Base-by-base conservation (phyloP, 2,888 invertebrate species). In the Psylliodes chrysocephalus region DNA sequence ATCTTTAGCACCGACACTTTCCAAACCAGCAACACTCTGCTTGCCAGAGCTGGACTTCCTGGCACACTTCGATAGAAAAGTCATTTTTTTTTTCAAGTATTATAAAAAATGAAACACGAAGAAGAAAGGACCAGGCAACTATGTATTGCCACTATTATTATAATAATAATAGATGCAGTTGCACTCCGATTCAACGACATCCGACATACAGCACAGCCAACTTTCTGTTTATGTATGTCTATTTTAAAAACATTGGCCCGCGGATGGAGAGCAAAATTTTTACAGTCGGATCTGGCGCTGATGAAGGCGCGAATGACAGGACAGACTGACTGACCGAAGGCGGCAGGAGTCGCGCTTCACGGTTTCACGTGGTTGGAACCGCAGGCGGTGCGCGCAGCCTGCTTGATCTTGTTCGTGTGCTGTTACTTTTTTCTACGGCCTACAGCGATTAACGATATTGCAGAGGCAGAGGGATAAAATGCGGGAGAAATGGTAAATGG, bases 41-140 rank as follows among this genome's bases (percentile, higher is more conserved):
- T 22, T 22, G 14, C n/a, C 12, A 5, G n/a, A 19, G 0, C 10
- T 25, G n/a, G 57, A 33, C 47, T 57, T 57, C 18, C 22, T 57
- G 15, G 57, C 57, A 12, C 57, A 57, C 57, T 57, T 57, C 19
- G 57, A 57, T 5, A 57, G 47, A 57, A 57, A 57, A 35, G 47
- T 47, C 57, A 57, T 57, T 25, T 22, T 46, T 30, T 7, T 18
- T 1, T 44, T 6, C 22, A 2, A 44, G 19, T 19, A 7, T 14
- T n/a, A 19, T 12, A 10, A 6, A n/a, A 5, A 5, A 46, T n/a
- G n/a, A 17, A 22, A 10, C 5, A 4, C 7, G 22, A 46, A 46
- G 12, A 25, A 46, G 22, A n/a, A 46, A 46, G 1, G 6, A 22
- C 2, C 22, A 22, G 6, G 3, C 22, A 22, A 22, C 22, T 22